Evolutionary conservation across 1,140 invertebrate genomes (phyloP), one percentile per base, ranked within the genome.

Genomic region (Tetragnatha versicolor): DNA sequence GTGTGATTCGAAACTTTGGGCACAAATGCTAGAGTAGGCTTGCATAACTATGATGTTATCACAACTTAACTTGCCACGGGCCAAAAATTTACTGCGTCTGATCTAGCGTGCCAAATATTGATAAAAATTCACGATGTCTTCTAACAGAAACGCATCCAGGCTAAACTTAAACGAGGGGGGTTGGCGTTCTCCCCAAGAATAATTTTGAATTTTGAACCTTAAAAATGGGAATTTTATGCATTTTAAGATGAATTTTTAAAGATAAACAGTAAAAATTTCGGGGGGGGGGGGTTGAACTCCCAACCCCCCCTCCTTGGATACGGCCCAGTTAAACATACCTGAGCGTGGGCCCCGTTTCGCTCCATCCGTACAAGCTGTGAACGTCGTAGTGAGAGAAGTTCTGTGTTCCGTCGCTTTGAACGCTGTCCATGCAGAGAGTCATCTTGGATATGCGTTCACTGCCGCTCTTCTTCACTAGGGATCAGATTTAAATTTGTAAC

Each of bases 401-500:
- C 0, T 2, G 14, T 83, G 80, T 6, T 29, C 58, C 70, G 17
- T 37, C 27, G n/a, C 90, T 87, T 77, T 95, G 93, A 78, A 87
- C 85, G 0, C 92, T 91, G 79, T 92, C 91, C 90, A 95, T 93
- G 83, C 95, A 97, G 3, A 97, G 76, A 0, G 95, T 96, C 82
- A 91, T 91, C 9, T 87, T 89, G 27, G 88, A 87, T 10, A 97
- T 78, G 31, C 35, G 87, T 5, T 85, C 82, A 55, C 85, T 82
- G 0, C 88, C 89, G 0, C 90, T 90, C 0, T 86, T 14, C 10
- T 47, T 49, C 6, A 49, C 25, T 47, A 49, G 22, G 25, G 25
- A 53, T n/a, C 10, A 1, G 7, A 17, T 20, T 2, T 20, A 10
- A 51, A 20, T 17, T 17, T 2, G 9, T 3, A 1, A n/a, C 3